phyloP scores from a whole-genome alignment of 1,140 invertebrate genomes.

The Danaus plexippus region DNA sequence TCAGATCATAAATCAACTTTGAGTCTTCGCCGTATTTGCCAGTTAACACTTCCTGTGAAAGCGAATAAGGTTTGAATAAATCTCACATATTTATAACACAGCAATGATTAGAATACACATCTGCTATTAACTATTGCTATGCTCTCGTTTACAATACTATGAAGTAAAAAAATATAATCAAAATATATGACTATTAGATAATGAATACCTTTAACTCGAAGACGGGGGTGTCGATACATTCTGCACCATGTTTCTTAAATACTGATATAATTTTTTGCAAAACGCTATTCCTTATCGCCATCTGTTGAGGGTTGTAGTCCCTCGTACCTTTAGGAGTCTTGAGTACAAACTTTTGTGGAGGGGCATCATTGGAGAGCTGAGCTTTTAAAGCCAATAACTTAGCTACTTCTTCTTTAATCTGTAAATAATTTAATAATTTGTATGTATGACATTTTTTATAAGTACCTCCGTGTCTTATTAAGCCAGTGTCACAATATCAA shows the following conservation, averaged over 20 bases:
- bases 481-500: background rate
- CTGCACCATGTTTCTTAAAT: constrained; percentile 98
- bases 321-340: constrained; percentile 97
- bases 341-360: constrained; percentile 83
- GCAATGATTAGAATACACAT: background rate
- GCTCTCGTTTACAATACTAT: background rate
- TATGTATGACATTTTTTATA: no score
- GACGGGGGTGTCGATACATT: constrained; percentile 98
- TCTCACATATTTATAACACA: no score
- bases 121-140: background rate
- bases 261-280: constrained; percentile 90
- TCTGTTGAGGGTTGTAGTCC: constrained; percentile 95
- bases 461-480: background rate
- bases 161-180: background rate
- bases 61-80: no score
- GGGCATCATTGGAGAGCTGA: constrained; percentile 74
- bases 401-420: constrained; percentile 80
- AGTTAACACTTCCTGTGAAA: constrained; percentile 91
- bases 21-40: constrained; percentile 99
- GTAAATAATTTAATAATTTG: constrained; percentile 18
- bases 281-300: constrained; percentile 92
- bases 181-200: background rate
- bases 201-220: constrained; percentile 94
- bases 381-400: constrained; percentile 87
- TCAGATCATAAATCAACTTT: constrained; percentile 98